These are phyloP conservation scores for Oriolus oriolus DNA, from an alignment of 2,113 vertebrate genomes.

Conservation along the genomic window DNA sequence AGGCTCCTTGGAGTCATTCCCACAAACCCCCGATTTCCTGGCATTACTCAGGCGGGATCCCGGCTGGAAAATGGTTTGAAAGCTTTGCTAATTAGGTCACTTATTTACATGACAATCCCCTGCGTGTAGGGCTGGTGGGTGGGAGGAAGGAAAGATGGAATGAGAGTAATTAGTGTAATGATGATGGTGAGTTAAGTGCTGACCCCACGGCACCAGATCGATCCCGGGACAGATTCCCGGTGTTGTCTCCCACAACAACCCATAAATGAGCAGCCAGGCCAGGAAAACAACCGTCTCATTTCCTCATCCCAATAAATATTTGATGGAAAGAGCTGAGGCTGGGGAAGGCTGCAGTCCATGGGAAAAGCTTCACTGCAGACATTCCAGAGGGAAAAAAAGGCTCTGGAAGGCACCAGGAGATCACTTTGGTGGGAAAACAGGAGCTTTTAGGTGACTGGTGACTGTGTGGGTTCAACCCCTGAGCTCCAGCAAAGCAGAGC, in stretches of 20 bases:
- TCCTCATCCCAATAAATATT: not conserved
- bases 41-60: not conserved
- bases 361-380: not conserved
- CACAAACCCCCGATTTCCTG: not conserved
- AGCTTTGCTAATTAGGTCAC: conserved; percentile 16
- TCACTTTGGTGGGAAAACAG: not conserved
- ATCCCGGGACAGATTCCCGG: not conserved
- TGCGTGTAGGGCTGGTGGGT: not conserved
- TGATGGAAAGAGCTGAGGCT: not conserved
- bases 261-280: not conserved
- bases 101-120: conserved; percentile 21
- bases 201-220: not conserved
- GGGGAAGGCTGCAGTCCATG: not conserved
- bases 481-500: not conserved
- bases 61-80: not conserved
- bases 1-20: not conserved
- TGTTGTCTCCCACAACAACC: not conserved
- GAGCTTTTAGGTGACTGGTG: not conserved
- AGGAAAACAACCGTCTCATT: not conserved
- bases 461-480: not conserved
- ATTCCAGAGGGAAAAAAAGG: not conserved
- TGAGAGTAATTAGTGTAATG: not conserved
- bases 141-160: not conserved
- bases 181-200: not conserved
- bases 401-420: not conserved